These are phyloP conservation scores for Neria commutata DNA, from an alignment of 2,888 invertebrate species.

Conservation along the genomic window DNA sequence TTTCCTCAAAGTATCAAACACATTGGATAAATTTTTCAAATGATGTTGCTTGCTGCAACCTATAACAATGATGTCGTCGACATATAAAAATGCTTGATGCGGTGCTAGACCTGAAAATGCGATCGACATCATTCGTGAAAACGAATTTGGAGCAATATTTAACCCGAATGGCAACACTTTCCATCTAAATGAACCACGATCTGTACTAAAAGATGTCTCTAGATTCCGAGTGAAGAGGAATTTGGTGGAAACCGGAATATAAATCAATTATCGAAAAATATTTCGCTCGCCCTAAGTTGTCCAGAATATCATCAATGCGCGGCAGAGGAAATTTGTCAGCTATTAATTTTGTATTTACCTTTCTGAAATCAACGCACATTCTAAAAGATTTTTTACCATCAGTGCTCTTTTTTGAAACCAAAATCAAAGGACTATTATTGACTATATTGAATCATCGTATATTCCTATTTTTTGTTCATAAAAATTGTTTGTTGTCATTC, in stretches of 20 bases:
- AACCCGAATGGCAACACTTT: slow-evolving; percentile 10
- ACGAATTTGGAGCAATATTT: slow-evolving; percentile 8
- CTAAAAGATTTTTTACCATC: slow-evolving; percentile 6
- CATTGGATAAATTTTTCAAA: slow-evolving; percentile 17
- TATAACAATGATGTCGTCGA: slow-evolving; percentile 3
- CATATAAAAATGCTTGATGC: slow-evolving; percentile 8
- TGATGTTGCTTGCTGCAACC: slow-evolving; percentile 8
- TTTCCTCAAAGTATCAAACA: slow-evolving; percentile 18
- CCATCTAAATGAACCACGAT: slow-evolving; percentile 10
- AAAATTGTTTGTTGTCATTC: slow-evolving; percentile 1
- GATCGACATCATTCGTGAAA: slow-evolving; percentile 28
- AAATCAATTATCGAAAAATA: slow-evolving; percentile 10
- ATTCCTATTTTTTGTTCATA: slow-evolving; percentile 18
- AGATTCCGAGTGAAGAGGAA: slow-evolving; percentile 5
- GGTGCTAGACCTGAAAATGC: slow-evolving; percentile 28
- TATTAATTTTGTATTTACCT: slow-evolving; percentile 3
- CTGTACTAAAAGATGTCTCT: slow-evolving; percentile 10
- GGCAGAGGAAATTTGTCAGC: slow-evolving; percentile 13
- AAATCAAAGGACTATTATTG: slow-evolving; percentile 12
- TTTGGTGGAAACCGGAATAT: slow-evolving; percentile 16
- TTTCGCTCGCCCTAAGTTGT: slow-evolving; percentile 4
- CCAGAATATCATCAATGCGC: slow-evolving; percentile 7
- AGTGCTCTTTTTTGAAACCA: slow-evolving; percentile 13
- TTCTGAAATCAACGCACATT: slow-evolving; percentile 7
- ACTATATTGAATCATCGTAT: slow-evolving; percentile 4